Base-by-base conservation (phyloP, 1,140 invertebrate genomes). In the Cepaea nemoralis region DNA sequence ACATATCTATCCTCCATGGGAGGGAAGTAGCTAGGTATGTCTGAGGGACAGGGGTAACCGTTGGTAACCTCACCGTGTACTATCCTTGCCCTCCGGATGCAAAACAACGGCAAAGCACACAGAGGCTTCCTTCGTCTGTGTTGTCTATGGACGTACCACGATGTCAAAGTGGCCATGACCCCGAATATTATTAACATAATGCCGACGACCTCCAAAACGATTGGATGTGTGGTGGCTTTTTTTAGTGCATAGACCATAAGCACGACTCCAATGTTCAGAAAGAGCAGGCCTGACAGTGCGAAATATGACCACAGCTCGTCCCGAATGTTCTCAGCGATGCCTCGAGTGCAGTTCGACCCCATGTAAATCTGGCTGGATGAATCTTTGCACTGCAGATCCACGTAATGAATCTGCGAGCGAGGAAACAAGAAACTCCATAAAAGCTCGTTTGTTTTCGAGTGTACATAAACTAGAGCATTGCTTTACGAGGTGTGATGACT, bases 211-310 rank as follows among this genome's bases (percentile, higher is more conserved):
- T 80, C 45, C 19, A 80, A 0, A 2, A 80, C 67, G 5, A 27
- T 33, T 27, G 78, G 31, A 48, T 71, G 69, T 3, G 31, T 45
- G 27, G 69, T 80, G 3, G 69, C 78, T 16, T 40, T 16, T 69
- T 80, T 80, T 16, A 71, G 48, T 35, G 78, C 78, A 63, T 71
- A 80, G 12, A 80, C 78, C 40, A 73, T 66, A 19, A 80, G 27
- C 16, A 80, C 78, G 31, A 80, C 73, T 31, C 67, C 66, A 24
- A 40, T 73, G 33, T 80, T 39, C 12, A 80, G 27, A 39, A 71
- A 73, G 24, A 80, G 45, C 1, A 80, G 27, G 27, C 78, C 78
- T 16, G 48, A 71, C 31, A 80, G 33, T 0, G 78, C 78, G 3
- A 40, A 67, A 69, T 71, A 80, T 3, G 67, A 71, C 78, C 78